A percentile compares a stretch with the other conserved stretches of the same genome.
These are phyloP conservation scores for Synergus japonicus DNA, from an alignment of 2,888 invertebrate genomes.

Conservation along the genomic window DNA sequence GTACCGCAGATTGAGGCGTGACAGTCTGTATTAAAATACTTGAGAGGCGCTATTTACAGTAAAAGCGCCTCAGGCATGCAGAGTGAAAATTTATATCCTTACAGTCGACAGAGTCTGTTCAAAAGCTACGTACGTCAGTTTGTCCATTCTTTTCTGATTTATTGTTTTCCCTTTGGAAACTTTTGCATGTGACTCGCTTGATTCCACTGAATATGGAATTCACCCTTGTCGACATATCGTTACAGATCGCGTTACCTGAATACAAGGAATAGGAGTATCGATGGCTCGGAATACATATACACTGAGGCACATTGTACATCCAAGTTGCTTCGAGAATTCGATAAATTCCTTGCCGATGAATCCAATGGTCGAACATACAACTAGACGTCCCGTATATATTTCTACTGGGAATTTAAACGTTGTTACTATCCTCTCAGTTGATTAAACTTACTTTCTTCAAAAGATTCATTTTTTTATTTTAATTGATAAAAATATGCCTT, in stretches of 20 bases:
- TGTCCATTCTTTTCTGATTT: slow-evolving; percentile 23
- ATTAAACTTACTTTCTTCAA: slow-evolving; percentile 9
- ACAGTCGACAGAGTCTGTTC: not conserved
- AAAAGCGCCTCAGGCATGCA: not conserved
- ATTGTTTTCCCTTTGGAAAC: slow-evolving; percentile 3
- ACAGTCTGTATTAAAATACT: slow-evolving; percentile 10
- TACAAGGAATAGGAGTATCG: slow-evolving; percentile 43
- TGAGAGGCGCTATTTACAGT: not conserved
- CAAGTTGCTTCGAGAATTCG: slow-evolving; percentile 45
- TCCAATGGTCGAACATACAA: slow-evolving; percentile 47
- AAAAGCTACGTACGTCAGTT: not conserved
- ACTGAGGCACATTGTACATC: slow-evolving; percentile 34
- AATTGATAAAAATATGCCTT: too few species aligned
- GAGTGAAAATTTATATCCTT: not conserved
- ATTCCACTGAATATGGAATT: slow-evolving; percentile 17
- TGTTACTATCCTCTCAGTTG: not conserved
- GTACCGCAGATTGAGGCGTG: not conserved
- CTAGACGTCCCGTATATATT: slow-evolving; percentile 42
- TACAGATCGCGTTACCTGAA: slow-evolving; percentile 8
- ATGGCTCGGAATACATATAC: slow-evolving; percentile 41
- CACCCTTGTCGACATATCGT: slow-evolving; percentile 7
- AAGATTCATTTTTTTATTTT: not conserved
- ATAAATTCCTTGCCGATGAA: slow-evolving; percentile 51
- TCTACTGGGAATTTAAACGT: slow-evolving; percentile 45
- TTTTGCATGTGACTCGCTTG: not conserved